These are phyloP conservation scores for Cynoglossus semilaevis DNA, from an alignment of 2,113 vertebrate species.

Conservation along the genomic window DNA sequence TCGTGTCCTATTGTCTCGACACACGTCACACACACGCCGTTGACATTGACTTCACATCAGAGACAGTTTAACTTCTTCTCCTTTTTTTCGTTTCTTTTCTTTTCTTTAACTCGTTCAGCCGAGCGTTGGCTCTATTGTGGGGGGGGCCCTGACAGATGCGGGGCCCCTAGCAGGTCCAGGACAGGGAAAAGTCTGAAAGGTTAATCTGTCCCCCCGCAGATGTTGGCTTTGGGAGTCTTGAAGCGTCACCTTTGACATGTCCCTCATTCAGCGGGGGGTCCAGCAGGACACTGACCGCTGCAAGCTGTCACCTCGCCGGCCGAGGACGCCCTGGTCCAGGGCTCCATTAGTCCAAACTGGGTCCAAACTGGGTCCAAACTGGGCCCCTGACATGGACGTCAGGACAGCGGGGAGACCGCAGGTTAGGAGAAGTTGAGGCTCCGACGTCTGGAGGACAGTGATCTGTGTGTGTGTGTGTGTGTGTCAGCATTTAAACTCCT, in stretches of 20 bases:
- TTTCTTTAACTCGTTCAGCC: slow-evolving; percentile 74
- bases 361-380: no score
- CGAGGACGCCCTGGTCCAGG: slow-evolving; percentile 68
- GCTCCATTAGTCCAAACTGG: slow-evolving; percentile 63
- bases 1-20: slow-evolving; percentile 68
- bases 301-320: slow-evolving; percentile 82
- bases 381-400: slow-evolving; percentile 40
- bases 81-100: slow-evolving; percentile 44
- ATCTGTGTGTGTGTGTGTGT: slow-evolving; percentile 26
- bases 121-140: slow-evolving; percentile 64
- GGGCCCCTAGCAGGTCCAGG: slow-evolving; percentile 76
- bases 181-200: slow-evolving; percentile 85
- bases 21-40: slow-evolving; percentile 75
- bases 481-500: slow-evolving; percentile 7
- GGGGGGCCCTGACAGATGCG: slow-evolving; percentile 81
- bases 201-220: slow-evolving; percentile 85
- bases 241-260: slow-evolving; percentile 91
- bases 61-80: slow-evolving; percentile 76
- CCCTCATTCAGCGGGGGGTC: slow-evolving; percentile 74
- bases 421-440: slow-evolving; percentile 2
- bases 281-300: slow-evolving; percentile 79
- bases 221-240: slow-evolving; percentile 87
- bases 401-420: slow-evolving; percentile 15
- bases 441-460: slow-evolving; percentile 13
- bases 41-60: slow-evolving; percentile 76